Evolutionary conservation across 2,113 vertebrate species (phyloP).

Genomic region (Python bivittatus): DNA sequence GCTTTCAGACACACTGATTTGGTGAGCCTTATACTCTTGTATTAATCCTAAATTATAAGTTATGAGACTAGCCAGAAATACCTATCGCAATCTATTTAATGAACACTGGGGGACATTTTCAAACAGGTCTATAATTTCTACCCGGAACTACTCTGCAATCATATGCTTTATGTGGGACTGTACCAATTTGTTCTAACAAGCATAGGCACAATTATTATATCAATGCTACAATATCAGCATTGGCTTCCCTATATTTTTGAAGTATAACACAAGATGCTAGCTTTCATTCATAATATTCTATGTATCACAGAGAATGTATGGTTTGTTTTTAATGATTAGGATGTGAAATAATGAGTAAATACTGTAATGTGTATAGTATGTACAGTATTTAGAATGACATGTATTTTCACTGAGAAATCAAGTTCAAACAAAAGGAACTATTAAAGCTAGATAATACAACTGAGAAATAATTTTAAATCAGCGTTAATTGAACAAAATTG

Average conservation of each 20-base stretch:
- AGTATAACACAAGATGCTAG: not conserved
- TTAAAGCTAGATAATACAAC: constrained; percentile 59
- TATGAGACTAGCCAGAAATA: not conserved
- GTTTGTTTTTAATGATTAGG: constrained; percentile 56
- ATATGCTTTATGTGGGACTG: not conserved
- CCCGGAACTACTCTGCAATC: not conserved
- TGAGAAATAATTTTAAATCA: constrained; percentile 33
- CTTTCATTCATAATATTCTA: not conserved
- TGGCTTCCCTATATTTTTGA: not conserved
- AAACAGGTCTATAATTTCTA: not conserved
- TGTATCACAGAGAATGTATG: not conserved
- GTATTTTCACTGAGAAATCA: constrained; percentile 33
- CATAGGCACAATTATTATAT: not conserved
- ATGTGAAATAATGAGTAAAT: constrained; percentile 19
- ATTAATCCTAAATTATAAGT: not conserved
- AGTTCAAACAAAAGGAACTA: constrained; percentile 57
- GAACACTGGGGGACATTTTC: not conserved
- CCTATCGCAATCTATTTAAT: not conserved
- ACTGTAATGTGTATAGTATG: not conserved
- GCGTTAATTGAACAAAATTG: constrained; percentile 50
- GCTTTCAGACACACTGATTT: not conserved
- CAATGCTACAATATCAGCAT: not conserved
- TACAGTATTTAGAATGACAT: constrained; percentile 29
- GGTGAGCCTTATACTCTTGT: not conserved
- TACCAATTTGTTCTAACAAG: not conserved